Conservation (phyloP, 2,113 vertebrate species). For the Carassius carassius region DNA sequence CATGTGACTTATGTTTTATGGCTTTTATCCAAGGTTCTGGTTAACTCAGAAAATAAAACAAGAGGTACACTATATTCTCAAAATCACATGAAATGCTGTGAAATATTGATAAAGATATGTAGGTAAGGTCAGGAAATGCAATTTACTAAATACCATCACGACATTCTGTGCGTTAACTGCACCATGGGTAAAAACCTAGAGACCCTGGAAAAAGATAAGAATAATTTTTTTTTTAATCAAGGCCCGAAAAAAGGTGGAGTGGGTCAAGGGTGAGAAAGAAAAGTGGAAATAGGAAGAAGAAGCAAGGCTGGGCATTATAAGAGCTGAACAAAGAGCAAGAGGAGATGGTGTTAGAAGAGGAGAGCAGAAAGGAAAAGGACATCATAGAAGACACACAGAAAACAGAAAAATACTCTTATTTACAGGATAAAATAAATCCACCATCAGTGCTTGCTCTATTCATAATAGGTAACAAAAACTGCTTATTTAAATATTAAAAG, state of each 20-base stretch:
- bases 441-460: neutral
- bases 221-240: too few species aligned
- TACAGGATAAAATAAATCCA: neutral
- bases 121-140: neutral
- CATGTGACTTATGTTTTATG: neutral
- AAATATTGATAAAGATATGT: neutral
- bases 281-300: neutral
- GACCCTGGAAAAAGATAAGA: neutral
- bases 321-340: neutral
- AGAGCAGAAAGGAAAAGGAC: too few species aligned
- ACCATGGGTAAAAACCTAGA: neutral
- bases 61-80: neutral
- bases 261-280: too few species aligned
- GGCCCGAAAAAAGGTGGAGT: neutral
- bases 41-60: neutral
- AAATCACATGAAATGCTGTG: neutral
- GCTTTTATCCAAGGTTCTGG: neutral
- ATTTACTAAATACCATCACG: neutral
- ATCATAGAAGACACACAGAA: neutral
- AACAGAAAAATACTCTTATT: neutral
- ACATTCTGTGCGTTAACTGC: neutral
- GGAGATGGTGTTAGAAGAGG: neutral
- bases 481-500: slow-evolving; percentile 14
- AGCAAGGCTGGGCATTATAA: neutral
- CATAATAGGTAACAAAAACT: neutral